phyloP scores from a whole-genome alignment of 1,140 invertebrate species.

The Zaprionus capensis region DNA sequence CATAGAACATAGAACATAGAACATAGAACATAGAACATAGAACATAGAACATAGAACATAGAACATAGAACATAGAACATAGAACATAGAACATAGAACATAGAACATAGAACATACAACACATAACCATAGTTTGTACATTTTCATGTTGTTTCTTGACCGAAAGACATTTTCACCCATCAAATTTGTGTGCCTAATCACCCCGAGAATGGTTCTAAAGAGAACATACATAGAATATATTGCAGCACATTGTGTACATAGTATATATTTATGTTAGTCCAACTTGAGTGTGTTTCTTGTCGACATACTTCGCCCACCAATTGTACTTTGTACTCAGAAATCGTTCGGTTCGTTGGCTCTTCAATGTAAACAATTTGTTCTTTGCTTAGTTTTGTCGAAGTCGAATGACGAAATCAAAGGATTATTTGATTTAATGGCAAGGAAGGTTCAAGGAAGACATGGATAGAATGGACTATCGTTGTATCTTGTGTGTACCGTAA shows the following conservation, averaged over 20 bases:
- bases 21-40: neutral
- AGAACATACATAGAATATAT: neutral
- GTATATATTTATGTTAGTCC: conserved; percentile 1
- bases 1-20: neutral
- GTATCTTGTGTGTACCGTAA: neutral
- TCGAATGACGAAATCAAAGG: neutral
- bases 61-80: too few relatives aligned
- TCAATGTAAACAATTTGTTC: neutral
- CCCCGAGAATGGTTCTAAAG: neutral
- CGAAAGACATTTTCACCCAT: neutral
- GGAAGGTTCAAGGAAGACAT: neutral
- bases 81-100: too few relatives aligned
- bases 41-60: neutral
- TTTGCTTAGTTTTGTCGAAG: neutral
- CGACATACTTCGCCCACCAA: neutral
- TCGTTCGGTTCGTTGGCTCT: neutral
- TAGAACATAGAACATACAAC: too few relatives aligned
- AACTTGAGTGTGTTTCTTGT: conserved; percentile 1
- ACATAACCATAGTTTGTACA: too few relatives aligned
- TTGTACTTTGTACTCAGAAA: conserved; percentile 2
- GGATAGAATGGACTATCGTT: too few relatives aligned
- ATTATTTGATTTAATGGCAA: neutral
- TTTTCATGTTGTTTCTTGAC: too few relatives aligned
- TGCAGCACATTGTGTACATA: neutral
- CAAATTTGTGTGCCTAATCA: neutral